Evolutionary conservation across 2,113 vertebrate species (phyloP).

Genomic region (Chionodraco myersi): DNA sequence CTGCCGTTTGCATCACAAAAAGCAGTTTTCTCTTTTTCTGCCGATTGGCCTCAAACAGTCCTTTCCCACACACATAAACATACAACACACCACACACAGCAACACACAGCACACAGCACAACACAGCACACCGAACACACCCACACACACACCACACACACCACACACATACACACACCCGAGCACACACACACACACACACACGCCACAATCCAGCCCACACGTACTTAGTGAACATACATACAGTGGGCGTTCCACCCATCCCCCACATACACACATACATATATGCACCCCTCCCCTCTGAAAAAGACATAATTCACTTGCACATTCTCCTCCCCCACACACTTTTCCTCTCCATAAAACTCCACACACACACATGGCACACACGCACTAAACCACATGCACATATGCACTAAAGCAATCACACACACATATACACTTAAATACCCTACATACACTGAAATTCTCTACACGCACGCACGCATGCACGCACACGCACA

Average conservation of each 20-base stretch:
- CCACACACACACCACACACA: conserved; percentile 7
- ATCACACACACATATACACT: conserved; percentile 27
- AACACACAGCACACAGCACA: too few species aligned
- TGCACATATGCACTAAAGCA: conserved; percentile 24
- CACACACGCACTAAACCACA: conserved; percentile 37
- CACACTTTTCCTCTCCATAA: conserved; percentile 74
- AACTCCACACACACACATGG: conserved; percentile 55
- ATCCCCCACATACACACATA: conserved; percentile 74
- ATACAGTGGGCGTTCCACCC: conserved; percentile 70
- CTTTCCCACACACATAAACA: conserved; percentile 47
- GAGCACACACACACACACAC: conserved; percentile 20
- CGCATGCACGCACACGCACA: conserved; percentile 8
- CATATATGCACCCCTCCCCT: conserved; percentile 77
- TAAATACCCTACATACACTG: conserved; percentile 13
- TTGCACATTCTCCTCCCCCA: conserved; percentile 78
- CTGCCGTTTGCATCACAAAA: too few species aligned
- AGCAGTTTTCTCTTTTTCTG: conserved; percentile 32
- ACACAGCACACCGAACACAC: too few species aligned
- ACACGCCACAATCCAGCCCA: conserved; percentile 53
- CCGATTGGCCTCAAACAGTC: conserved; percentile 15
- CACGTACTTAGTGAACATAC: conserved; percentile 68
- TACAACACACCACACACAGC: conserved; percentile 10
- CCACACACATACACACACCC: conserved; percentile 20
- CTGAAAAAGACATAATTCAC: conserved; percentile 82
- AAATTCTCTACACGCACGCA: background rate